phyloP scores from a whole-genome alignment of 2,888 invertebrate species.

The Beris morrisii region DNA sequence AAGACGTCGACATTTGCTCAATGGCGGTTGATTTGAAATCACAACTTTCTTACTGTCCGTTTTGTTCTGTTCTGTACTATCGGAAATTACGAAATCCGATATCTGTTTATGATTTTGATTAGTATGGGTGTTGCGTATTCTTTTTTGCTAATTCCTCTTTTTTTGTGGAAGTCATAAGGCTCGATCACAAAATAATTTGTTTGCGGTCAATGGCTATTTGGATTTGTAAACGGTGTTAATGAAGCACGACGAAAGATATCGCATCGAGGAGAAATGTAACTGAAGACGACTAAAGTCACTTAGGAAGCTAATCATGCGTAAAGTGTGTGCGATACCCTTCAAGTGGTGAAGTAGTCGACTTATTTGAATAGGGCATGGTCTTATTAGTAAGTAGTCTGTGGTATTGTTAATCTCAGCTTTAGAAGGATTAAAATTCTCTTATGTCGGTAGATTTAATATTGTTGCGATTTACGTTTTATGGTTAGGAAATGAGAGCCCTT shows the following conservation, averaged over 20 bases:
- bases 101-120: conserved; percentile 26
- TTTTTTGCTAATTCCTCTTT: too few species aligned
- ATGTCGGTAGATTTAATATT: neutral
- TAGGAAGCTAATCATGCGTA: conserved; percentile 31
- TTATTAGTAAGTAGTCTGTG: neutral
- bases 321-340: conserved; percentile 30
- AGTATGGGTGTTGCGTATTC: conserved; percentile 2
- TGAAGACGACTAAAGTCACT: conserved; percentile 20
- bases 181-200: conserved; percentile 19
- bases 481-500: too few species aligned
- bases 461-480: too few species aligned
- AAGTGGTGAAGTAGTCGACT: conserved; percentile 15
- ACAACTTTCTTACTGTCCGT: neutral
- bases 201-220: conserved; percentile 27
- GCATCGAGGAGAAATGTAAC: conserved; percentile 1
- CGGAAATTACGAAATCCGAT: conserved; percentile 19
- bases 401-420: conserved; percentile 24
- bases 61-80: neutral
- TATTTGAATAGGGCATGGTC: neutral
- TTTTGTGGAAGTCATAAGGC: conserved; percentile 1
- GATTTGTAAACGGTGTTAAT: conserved; percentile 29
- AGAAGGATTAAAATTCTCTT: conserved; percentile 11
- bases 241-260: conserved; percentile 25
- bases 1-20: conserved; percentile 23
- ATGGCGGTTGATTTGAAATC: conserved; percentile 17